Evolutionary conservation across 2,113 vertebrate genomes (phyloP).

Genomic region (Notechis scutatus): DNA sequence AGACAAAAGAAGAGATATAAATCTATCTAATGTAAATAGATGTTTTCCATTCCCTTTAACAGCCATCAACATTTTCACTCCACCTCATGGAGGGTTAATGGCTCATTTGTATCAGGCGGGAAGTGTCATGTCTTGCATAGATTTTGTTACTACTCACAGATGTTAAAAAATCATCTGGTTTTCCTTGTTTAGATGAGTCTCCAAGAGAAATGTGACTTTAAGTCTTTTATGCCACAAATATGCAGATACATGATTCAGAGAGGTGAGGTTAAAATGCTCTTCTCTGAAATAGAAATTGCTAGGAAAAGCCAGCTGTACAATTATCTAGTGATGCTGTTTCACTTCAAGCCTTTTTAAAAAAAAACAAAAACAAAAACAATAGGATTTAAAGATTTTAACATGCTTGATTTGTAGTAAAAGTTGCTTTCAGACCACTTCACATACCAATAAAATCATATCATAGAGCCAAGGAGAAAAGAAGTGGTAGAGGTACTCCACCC

Average conservation of each 20-base stretch:
- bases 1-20: neutral
- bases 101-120: neutral
- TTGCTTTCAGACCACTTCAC: neutral
- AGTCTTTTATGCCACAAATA: slow-evolving; percentile 6
- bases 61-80: neutral
- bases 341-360: neutral
- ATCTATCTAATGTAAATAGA: neutral
- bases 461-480: too few species aligned
- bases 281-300: slow-evolving; percentile 31
- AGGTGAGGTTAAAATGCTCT: neutral
- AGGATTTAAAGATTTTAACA: slow-evolving; percentile 3
- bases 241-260: neutral
- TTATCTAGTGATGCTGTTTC: neutral
- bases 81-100: neutral
- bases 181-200: neutral
- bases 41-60: neutral
- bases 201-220: neutral
- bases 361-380: neutral
- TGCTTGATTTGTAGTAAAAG: neutral
- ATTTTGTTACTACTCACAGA: neutral
- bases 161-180: slow-evolving; percentile 1
- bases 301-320: neutral
- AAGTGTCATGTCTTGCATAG: slow-evolving; percentile 12
- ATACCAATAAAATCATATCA: neutral
- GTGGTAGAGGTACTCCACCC: too few species aligned